phyloP scores from a whole-genome alignment of 2,888 invertebrate genomes.

The Heteropelma amictum region DNA sequence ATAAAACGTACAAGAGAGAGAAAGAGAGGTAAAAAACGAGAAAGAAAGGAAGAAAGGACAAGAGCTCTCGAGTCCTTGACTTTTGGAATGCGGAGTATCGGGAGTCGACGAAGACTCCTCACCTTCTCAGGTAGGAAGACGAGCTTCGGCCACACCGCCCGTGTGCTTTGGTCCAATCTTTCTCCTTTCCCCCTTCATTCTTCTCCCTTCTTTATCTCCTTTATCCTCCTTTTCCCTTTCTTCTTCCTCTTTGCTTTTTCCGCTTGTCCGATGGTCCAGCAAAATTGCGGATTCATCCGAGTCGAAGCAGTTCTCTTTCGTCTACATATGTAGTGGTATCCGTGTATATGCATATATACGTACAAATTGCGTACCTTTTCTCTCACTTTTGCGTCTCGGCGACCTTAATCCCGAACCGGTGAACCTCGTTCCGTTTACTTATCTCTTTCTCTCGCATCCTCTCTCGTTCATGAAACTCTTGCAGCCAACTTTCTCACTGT shows the following conservation, averaged over 20 bases:
- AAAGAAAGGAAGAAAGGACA: conserved; percentile 10
- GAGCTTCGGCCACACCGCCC: conserved; percentile 39
- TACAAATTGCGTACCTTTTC: neutral
- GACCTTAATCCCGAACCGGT: conserved; percentile 51
- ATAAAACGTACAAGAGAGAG: neutral
- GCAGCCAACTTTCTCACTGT: conserved; percentile 3
- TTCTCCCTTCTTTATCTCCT: neutral
- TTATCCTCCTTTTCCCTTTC: conserved; percentile 3
- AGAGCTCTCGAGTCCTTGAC: conserved; percentile 69
- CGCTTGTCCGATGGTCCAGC: conserved; percentile 20
- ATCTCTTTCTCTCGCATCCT: conserved; percentile 3
- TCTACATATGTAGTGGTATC: neutral
- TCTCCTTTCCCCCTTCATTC: conserved; percentile 3
- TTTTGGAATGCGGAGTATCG: conserved; percentile 67
- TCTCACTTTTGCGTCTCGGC: conserved; percentile 31
- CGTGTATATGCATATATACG: neutral
- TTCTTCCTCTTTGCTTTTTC: conserved; percentile 17
- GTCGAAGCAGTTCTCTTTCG: conserved; percentile 2
- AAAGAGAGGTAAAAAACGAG: conserved; percentile 12
- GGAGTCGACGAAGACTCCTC: conserved; percentile 40
- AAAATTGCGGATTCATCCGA: conserved; percentile 25
- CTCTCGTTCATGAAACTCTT: conserved; percentile 6
- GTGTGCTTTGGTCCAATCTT: neutral
- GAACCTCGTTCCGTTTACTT: conserved; percentile 57
- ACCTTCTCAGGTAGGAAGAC: conserved; percentile 54